Conservation (phyloP, 2,113 vertebrate species). For the Typhlomys cinereus region DNA sequence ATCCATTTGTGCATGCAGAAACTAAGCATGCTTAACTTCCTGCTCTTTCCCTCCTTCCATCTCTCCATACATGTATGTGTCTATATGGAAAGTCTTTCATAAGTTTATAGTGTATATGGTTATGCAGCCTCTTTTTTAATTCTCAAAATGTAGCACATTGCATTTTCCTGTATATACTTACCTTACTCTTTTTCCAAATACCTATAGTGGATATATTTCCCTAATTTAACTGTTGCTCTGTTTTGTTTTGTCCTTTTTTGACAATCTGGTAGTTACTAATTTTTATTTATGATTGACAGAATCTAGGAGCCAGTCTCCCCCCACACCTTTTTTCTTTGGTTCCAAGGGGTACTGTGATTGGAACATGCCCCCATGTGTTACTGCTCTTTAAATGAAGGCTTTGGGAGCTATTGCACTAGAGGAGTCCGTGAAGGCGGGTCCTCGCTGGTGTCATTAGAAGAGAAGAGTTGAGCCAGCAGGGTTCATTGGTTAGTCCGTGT, state of each 20-base stretch:
- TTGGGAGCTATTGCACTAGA: neutral
- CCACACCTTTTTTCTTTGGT: neutral
- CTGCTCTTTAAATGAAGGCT: neutral
- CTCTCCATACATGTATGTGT: neutral
- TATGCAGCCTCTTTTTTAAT: too few relatives aligned
- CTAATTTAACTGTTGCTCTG: neutral
- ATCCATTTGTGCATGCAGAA: neutral
- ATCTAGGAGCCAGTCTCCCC: neutral
- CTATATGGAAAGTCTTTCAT: neutral
- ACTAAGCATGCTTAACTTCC: neutral
- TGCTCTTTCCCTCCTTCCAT: too few relatives aligned
- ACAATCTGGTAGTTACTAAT: neutral
- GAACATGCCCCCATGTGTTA: neutral
- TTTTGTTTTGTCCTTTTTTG: too few relatives aligned
- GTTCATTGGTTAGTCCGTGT: neutral
- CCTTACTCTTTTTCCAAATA: neutral
- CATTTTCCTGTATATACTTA: neutral
- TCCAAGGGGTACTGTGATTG: neutral
- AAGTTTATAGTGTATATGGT: neutral
- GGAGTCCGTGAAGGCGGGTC: neutral
- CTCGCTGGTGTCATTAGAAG: neutral
- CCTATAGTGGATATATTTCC: neutral
- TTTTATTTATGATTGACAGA: neutral
- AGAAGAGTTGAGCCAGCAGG: neutral
- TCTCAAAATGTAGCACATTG: neutral